These are phyloP conservation scores for Trachelus iudaicus DNA, from an alignment of 2,888 invertebrate genomes.

Conservation along the genomic window DNA sequence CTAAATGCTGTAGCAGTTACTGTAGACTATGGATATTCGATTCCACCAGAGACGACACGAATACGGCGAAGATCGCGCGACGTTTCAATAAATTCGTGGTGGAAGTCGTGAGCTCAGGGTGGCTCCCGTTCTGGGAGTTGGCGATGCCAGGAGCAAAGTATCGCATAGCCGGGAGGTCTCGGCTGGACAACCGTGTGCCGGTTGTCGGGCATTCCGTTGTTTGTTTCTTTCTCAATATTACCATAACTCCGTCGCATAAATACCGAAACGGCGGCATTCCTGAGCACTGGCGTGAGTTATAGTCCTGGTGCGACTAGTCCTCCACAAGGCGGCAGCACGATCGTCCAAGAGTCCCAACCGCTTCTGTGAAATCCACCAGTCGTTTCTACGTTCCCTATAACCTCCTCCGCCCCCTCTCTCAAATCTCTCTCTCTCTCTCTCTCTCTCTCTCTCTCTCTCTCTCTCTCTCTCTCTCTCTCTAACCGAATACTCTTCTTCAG, in stretches of 20 bases:
- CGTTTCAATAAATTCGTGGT: constrained; percentile 20
- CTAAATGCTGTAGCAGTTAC: background rate
- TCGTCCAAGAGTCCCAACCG: background rate
- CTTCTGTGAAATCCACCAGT: constrained; percentile 1
- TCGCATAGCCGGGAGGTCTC: constrained; percentile 13
- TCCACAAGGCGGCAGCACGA: background rate
- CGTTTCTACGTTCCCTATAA: background rate
- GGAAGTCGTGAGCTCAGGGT: background rate
- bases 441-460: background rate
- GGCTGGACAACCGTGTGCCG: background rate
- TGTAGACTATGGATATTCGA: background rate
- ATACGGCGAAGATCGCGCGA: background rate
- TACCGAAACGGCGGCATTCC: constrained; percentile 30
- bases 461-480: background rate
- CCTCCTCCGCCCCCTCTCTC: background rate
- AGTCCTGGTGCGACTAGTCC: constrained; percentile 12
- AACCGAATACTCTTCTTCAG: background rate
- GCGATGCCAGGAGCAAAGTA: background rate
- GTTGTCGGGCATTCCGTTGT: constrained; percentile 22
- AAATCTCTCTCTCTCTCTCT: background rate
- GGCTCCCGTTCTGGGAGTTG: background rate
- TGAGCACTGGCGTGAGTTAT: constrained; percentile 29
- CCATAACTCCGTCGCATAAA: constrained; percentile 33
- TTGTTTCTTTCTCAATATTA: constrained; percentile 29
- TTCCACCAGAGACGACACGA: background rate